A percentile compares a stretch with the other conserved stretches of the same genome.
Evolutionary conservation across 2,888 invertebrate species (phyloP).

Genomic region (Lasius fuliginosus): DNA sequence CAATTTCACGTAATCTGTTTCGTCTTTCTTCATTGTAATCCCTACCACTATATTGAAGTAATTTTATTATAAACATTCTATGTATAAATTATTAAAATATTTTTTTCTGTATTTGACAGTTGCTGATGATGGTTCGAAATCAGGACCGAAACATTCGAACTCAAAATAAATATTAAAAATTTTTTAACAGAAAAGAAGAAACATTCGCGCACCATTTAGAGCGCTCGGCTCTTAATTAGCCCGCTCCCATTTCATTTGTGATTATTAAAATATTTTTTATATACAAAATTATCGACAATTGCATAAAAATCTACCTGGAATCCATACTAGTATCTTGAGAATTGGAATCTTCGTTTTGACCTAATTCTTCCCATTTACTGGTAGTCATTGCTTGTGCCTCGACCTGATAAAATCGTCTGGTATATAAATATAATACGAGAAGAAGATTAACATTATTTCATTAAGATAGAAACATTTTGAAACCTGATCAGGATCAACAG

Average conservation of each 20-base stretch:
- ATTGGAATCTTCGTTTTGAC: conserved; percentile 86
- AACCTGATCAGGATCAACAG: conserved; percentile 95
- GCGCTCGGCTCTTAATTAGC: too few relatives aligned
- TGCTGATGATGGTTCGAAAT: too few relatives aligned
- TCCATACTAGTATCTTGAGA: conserved; percentile 86
- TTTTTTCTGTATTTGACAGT: too few relatives aligned
- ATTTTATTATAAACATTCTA: conserved; percentile 23
- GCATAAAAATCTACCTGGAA: conserved; percentile 78
- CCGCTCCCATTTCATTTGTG: too few relatives aligned
- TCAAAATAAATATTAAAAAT: too few relatives aligned
- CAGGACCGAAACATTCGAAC: too few relatives aligned
- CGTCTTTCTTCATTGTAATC: conserved; percentile 91
- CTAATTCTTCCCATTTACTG: conserved; percentile 95
- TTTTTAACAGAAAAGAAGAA: too few relatives aligned
- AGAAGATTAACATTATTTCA: conserved; percentile 4
- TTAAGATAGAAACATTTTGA: conserved; percentile 13
- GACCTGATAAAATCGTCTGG: conserved; percentile 81
- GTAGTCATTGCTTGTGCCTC: conserved; percentile 95
- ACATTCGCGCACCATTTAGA: too few relatives aligned
- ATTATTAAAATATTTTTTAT: not conserved
- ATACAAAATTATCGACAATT: not conserved
- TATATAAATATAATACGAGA: not conserved
- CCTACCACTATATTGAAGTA: conserved; percentile 81
- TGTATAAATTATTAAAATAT: not conserved
- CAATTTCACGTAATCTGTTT: conserved; percentile 95